Evolutionary conservation across 2,888 invertebrate species (phyloP), one percentile per base, ranked within the genome.

Genomic region (Coelopa pilipes): DNA sequence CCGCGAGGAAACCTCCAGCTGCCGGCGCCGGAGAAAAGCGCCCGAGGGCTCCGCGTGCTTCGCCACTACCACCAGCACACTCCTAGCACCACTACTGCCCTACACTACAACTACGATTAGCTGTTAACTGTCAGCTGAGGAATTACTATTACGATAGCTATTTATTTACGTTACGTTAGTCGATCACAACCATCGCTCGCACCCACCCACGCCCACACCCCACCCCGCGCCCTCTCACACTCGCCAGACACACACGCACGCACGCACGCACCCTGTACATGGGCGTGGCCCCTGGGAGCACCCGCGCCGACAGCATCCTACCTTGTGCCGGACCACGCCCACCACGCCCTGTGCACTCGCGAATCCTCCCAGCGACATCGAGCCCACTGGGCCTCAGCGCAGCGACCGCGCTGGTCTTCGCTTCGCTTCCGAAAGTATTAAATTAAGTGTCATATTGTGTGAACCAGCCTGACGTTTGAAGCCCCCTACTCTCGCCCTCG

Each of bases 1-100:
- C 79, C 86, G 87, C 75, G 87, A 88, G 83, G 87, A 88, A 83
- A 88, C 87, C 78, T 88, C 87, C 78, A 88, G 87, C 80, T 87
- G 87, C 73, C 82, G 87, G 62, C 84, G 86, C 70, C 80, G 87
- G 81, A 86, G 87, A 86, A 87, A 87, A 84, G 77, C 46, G 46
- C 50, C 1, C 34, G 7, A 34, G 34, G 2, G 4, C 34, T 34
- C 7, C 34, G 34, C 4, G 34, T n/a, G n/a, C n/a, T n/a, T n/a
- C n/a, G n/a, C n/a, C n/a, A n/a, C n/a, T n/a, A n/a, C n/a, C n/a
- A n/a, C n/a, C n/a, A n/a, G n/a, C n/a, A n/a, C n/a, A n/a, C n/a
- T n/a, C n/a, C n/a, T n/a, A n/a, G n/a, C n/a, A n/a, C n/a, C n/a
- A n/a, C n/a, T n/a, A n/a, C n/a, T n/a, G n/a, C n/a, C n/a, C n/a